A percentile compares a stretch with the other conserved stretches of the same genome.
These are phyloP conservation scores for Lasioglossum albipes DNA, from an alignment of 1,140 invertebrate species.

Conservation along the genomic window DNA sequence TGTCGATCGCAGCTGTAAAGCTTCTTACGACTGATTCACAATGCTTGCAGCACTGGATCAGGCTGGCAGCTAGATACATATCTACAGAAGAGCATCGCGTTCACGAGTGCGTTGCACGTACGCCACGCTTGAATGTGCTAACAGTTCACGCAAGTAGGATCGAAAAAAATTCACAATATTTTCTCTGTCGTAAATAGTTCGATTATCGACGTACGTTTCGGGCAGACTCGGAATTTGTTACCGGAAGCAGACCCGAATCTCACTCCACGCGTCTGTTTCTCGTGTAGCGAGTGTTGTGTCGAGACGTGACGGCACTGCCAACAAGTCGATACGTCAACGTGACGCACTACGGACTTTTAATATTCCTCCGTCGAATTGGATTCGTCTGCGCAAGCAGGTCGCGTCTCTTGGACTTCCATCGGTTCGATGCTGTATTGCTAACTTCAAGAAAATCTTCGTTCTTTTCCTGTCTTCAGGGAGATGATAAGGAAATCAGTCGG, in stretches of 20 bases:
- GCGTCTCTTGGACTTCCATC: neutral
- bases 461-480: neutral
- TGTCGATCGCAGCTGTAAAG: no score
- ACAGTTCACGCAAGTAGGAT: neutral
- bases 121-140: neutral
- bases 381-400: slow-evolving; percentile 16
- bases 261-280: slow-evolving; percentile 24
- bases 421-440: neutral
- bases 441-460: neutral
- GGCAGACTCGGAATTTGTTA: neutral
- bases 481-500: no score
- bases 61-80: no score
- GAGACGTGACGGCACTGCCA: slow-evolving; percentile 44
- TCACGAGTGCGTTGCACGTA: no score
- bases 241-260: neutral
- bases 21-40: no score
- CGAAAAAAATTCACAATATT: neutral
- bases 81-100: no score
- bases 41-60: no score
- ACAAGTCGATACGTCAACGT: slow-evolving; percentile 60
- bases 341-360: slow-evolving; percentile 52
- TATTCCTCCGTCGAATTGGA: slow-evolving; percentile 44
- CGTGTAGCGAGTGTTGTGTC: neutral
- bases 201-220: neutral
- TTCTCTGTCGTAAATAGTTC: neutral